Evolutionary conservation across 2,797 vertebrate genomes (phyloP).

Genomic region (Arremon brunneinucha): DNA sequence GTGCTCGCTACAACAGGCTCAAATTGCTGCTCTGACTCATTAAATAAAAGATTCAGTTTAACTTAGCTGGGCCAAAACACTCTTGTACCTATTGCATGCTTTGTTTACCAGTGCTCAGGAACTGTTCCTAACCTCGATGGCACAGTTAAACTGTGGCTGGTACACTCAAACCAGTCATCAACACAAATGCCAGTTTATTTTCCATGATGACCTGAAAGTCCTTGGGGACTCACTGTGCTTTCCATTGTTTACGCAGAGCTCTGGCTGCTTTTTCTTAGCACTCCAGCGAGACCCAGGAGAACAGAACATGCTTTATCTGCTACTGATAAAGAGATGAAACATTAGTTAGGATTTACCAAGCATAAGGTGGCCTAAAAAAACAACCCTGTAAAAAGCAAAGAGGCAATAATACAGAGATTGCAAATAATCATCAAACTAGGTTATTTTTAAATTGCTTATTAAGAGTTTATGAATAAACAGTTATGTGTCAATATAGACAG

Average conservation of each 20-base stretch:
- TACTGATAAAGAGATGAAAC: background rate
- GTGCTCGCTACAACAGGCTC: background rate
- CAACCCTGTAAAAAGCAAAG: background rate
- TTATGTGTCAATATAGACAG: background rate
- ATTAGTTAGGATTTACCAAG: background rate
- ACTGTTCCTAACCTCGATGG: background rate
- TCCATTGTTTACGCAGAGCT: background rate
- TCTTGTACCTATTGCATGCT: background rate
- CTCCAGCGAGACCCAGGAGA: background rate
- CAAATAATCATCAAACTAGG: background rate
- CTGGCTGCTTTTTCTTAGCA: background rate
- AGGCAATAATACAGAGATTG: background rate
- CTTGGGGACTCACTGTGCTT: constrained; percentile 19
- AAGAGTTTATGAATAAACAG: background rate
- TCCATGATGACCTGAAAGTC: background rate
- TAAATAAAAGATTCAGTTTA: background rate
- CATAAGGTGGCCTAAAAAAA: background rate
- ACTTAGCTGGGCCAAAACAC: background rate
- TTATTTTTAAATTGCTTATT: background rate
- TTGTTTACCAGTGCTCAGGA: background rate
- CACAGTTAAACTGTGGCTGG: background rate
- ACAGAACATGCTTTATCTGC: constrained; percentile 35
- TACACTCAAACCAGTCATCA: background rate
- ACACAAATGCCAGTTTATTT: constrained; percentile 1
- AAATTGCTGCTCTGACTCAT: background rate